These are phyloP conservation scores for Drosophila kokeensis DNA, from an alignment of 2,888 invertebrate species.

Conservation along the genomic window DNA sequence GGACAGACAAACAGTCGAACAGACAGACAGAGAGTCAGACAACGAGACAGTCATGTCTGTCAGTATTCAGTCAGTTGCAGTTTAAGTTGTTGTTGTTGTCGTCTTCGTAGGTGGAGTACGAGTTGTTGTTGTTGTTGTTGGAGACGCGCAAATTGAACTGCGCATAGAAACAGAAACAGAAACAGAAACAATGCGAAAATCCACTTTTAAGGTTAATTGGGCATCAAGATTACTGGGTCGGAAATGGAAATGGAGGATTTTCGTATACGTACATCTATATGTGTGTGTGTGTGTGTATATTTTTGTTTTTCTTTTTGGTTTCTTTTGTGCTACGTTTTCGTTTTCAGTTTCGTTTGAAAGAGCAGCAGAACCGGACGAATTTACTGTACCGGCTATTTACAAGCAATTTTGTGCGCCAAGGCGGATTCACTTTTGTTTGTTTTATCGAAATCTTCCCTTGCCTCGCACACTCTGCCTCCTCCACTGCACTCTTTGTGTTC, in stretches of 20 bases:
- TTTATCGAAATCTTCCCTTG: slow-evolving; percentile 28
- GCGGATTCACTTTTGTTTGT: slow-evolving; percentile 78
- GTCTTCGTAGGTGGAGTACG: slow-evolving; percentile 56
- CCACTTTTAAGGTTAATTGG: slow-evolving; percentile 85
- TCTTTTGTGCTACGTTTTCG: slow-evolving; percentile 28
- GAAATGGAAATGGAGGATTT: slow-evolving; percentile 82
- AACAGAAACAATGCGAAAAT: slow-evolving; percentile 76
- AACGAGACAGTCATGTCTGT: slow-evolving; percentile 63
- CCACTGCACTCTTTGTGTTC: slow-evolving; percentile 8
- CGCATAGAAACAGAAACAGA: slow-evolving; percentile 44
- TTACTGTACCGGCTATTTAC: slow-evolving; percentile 56
- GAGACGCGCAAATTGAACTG: slow-evolving; percentile 44
- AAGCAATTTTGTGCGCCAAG: slow-evolving; percentile 70
- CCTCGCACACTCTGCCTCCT: neutral
- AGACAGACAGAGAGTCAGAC: slow-evolving; percentile 33
- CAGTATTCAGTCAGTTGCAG: slow-evolving; percentile 64
- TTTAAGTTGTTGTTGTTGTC: slow-evolving; percentile 35
- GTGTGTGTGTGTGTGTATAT: slow-evolving; percentile 1
- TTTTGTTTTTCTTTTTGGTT: slow-evolving; percentile 24
- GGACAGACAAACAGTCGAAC: slow-evolving; percentile 8
- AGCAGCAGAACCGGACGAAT: slow-evolving; percentile 60
- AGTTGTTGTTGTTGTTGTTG: slow-evolving; percentile 32
- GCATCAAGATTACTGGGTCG: slow-evolving; percentile 86
- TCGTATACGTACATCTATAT: slow-evolving; percentile 24
- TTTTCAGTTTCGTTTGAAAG: slow-evolving; percentile 81